Evolutionary conservation across 2,888 invertebrate species (phyloP).

Genomic region (Eilema griseolum): DNA sequence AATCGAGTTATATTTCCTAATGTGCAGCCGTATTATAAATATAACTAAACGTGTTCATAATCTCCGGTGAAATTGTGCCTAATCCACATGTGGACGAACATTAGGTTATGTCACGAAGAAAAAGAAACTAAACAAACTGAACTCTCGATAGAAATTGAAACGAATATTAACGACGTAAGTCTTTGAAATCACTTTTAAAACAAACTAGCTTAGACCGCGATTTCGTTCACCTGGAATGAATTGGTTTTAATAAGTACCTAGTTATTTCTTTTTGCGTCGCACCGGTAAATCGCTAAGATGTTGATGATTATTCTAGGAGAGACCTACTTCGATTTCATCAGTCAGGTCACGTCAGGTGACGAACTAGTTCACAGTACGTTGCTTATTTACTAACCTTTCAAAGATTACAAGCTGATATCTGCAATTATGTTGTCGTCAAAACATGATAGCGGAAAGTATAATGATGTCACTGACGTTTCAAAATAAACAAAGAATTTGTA

Average conservation of each 20-base stretch:
- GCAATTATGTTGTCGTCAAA: conserved; percentile 6
- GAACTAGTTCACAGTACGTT: conserved; percentile 3
- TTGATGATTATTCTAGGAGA: background rate
- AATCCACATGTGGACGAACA: no score
- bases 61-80: background rate
- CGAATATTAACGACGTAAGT: no score
- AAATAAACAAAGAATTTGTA: conserved; percentile 9
- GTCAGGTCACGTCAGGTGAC: background rate
- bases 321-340: conserved; percentile 5
- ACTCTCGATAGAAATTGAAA: background rate
- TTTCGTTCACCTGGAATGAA: background rate
- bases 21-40: no score
- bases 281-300: background rate
- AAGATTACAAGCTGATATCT: conserved; percentile 9
- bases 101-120: no score
- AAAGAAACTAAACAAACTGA: no score
- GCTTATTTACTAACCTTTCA: conserved; percentile 6
- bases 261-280: no score
- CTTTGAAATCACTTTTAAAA: no score
- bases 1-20: background rate
- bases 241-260: no score
- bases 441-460: conserved; percentile 6
- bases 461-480: conserved; percentile 1
- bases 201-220: background rate
- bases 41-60: background rate